A percentile compares a stretch with the other conserved stretches of the same genome.
Evolutionary conservation across 2,888 invertebrate genomes (phyloP).

Genomic region (Yponomeuta evonymella): DNA sequence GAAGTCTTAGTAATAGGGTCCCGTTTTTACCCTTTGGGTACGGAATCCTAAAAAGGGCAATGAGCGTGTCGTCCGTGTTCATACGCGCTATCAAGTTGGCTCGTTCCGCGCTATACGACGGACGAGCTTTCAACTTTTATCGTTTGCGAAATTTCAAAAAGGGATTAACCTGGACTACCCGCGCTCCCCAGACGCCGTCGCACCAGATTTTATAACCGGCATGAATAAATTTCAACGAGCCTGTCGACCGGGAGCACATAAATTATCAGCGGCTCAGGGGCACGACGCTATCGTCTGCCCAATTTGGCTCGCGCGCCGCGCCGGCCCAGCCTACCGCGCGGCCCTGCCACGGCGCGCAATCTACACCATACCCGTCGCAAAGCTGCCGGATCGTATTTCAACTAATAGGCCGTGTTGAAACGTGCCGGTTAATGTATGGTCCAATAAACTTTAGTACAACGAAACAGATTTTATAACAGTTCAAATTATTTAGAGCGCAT

Average conservation of each 20-base stretch:
- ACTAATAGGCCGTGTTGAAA: background rate
- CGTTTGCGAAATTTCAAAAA: conserved; percentile 49
- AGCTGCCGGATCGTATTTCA: background rate
- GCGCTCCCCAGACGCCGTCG: conserved; percentile 40
- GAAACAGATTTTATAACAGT: conserved; percentile 1
- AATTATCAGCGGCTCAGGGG: conserved; percentile 44
- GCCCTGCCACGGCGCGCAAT: background rate
- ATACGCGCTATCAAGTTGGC: conserved; percentile 2
- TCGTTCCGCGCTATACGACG: background rate
- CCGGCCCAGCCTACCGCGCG: background rate
- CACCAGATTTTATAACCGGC: conserved; percentile 66
- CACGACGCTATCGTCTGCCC: background rate
- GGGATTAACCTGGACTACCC: conserved; percentile 45
- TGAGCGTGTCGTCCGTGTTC: background rate
- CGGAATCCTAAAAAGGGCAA: background rate
- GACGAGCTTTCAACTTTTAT: conserved; percentile 17
- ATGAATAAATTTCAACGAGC: conserved; percentile 64
- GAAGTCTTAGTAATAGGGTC: too few species aligned
- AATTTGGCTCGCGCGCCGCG: background rate
- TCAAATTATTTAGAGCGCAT: background rate
- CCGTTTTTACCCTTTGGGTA: too few species aligned
- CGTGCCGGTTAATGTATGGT: conserved; percentile 1
- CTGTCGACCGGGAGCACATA: conserved; percentile 13
- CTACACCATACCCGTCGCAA: background rate
- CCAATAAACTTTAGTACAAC: conserved; percentile 2